Evolutionary conservation across 2,888 invertebrate species (phyloP).

Genomic region (Macrosoma leucophasiata): DNA sequence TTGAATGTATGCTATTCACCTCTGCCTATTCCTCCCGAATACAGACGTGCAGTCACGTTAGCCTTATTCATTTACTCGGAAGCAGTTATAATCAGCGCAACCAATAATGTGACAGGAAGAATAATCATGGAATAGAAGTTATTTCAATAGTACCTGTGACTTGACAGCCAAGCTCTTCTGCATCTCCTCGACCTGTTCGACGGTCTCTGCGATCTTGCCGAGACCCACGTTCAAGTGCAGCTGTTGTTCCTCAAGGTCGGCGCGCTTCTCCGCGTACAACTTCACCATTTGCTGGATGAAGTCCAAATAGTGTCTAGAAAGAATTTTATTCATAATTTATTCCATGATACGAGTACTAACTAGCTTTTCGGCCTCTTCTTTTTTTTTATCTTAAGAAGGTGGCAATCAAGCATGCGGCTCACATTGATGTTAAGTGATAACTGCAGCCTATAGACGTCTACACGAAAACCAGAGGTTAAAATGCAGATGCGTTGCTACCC

Average conservation of each 20-base stretch:
- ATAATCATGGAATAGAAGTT: background rate
- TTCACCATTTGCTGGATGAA: conserved; percentile 99
- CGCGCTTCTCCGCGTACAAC: conserved; percentile 97
- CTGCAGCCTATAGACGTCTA: too few relatives aligned
- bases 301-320: conserved; percentile 92
- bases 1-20: too few relatives aligned
- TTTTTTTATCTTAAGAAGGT: too few relatives aligned
- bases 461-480: too few relatives aligned
- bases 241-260: conserved; percentile 99
- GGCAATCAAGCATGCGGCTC: too few relatives aligned
- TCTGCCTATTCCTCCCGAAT: too few relatives aligned
- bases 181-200: conserved; percentile 99
- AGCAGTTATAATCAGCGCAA: background rate
- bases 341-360: too few relatives aligned
- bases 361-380: too few relatives aligned
- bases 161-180: conserved; percentile 99
- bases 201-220: conserved; percentile 99
- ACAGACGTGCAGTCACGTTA: too few relatives aligned
- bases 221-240: conserved; percentile 98
- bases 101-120: background rate
- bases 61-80: too few relatives aligned
- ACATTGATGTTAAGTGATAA: too few relatives aligned
- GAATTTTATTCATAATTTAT: background rate
- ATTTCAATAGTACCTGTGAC: conserved; percentile 77
- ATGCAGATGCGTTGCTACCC: too few relatives aligned